These are phyloP conservation scores for Crypturellus tataupa DNA, from an alignment of 2,797 vertebrate species.

Conservation along the genomic window DNA sequence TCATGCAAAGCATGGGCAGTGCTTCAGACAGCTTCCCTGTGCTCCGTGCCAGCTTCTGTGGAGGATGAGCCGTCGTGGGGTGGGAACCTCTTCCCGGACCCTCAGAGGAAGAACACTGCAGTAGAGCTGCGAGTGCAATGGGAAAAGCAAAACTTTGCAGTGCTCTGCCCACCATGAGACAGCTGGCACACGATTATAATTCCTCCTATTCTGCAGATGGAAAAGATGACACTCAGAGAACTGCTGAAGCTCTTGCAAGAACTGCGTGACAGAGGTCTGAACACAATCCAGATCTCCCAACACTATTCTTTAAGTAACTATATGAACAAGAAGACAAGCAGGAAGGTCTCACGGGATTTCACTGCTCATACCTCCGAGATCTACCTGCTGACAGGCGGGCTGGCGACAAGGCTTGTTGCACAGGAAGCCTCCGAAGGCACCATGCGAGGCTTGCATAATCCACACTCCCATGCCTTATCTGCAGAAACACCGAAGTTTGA, in stretches of 20 bases:
- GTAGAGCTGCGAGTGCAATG: background rate
- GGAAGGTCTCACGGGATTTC: background rate
- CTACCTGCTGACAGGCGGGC: background rate
- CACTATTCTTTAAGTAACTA: slow-evolving; percentile 1
- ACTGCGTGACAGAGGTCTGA: slow-evolving; percentile 41
- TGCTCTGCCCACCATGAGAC: slow-evolving; percentile 58
- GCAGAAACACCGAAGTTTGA: background rate
- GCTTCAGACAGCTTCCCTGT: background rate
- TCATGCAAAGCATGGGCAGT: background rate
- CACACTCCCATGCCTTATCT: background rate
- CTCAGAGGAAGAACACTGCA: background rate
- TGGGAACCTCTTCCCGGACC: slow-evolving; percentile 49
- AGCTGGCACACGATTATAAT: slow-evolving; percentile 47
- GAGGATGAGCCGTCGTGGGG: slow-evolving; percentile 1
- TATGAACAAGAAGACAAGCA: background rate
- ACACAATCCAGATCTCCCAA: slow-evolving; percentile 22
- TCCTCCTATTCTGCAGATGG: slow-evolving; percentile 47
- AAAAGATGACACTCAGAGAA: slow-evolving; percentile 45
- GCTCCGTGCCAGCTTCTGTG: background rate
- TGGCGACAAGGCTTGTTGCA: background rate
- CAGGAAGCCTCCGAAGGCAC: background rate
- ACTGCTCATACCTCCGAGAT: background rate
- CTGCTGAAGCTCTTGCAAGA: slow-evolving; percentile 24
- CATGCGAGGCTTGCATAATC: background rate
- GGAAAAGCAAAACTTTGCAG: slow-evolving; percentile 40